Conservation (phyloP, 2,113 vertebrate genomes). For the Nothocercus julius region DNA sequence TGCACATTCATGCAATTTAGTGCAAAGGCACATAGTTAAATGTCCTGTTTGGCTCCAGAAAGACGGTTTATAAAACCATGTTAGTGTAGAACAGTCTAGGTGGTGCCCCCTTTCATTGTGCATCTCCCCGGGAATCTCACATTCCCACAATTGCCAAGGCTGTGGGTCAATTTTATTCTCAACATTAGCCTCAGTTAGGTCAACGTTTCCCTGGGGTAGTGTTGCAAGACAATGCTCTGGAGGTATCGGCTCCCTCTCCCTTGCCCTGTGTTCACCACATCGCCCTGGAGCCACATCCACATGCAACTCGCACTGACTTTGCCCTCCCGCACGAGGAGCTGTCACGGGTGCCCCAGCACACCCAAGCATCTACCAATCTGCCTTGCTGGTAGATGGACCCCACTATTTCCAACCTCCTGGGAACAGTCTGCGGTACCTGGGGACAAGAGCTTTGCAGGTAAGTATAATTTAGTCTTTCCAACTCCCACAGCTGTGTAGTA, state of each 20-base stretch:
- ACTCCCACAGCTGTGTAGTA: not conserved
- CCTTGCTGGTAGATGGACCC: not conserved
- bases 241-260: not conserved
- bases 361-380: not conserved
- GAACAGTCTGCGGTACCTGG: not conserved
- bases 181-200: not conserved
- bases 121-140: not conserved
- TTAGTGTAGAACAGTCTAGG: not conserved
- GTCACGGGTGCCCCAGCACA: not conserved
- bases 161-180: not conserved
- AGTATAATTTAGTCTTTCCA: not conserved
- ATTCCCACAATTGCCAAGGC: fast-evolving
- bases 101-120: not conserved
- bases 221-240: not conserved
- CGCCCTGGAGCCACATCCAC: not conserved
- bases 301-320: not conserved
- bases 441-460: not conserved
- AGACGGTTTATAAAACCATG: not conserved
- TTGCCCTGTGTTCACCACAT: not conserved
- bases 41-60: not conserved
- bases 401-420: not conserved
- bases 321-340: not conserved
- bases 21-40: not conserved
- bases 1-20: not conserved
- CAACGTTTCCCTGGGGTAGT: not conserved